A percentile compares a stretch with the other conserved stretches of the same genome.
These are phyloP conservation scores for Cathartes aura DNA, from an alignment of 2,113 vertebrate genomes.

Conservation along the genomic window DNA sequence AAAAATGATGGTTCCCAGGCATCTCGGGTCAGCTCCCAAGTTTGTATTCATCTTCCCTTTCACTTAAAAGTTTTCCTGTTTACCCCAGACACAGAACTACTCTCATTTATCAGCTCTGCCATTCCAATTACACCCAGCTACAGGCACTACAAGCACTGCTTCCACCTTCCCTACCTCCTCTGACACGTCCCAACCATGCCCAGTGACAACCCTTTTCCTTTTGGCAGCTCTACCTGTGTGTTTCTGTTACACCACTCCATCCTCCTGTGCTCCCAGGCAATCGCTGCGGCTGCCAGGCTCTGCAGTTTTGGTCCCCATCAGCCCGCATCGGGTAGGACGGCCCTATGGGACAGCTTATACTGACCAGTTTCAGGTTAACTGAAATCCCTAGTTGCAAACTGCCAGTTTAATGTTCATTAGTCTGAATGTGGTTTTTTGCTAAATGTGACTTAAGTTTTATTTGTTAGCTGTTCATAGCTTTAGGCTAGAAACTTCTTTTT, in stretches of 20 bases:
- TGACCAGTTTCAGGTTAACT: not conserved
- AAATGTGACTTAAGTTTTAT: not conserved
- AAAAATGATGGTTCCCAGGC: not conserved
- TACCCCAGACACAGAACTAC: not conserved
- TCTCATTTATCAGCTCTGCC: not conserved
- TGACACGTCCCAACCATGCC: not conserved
- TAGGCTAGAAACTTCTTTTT: not conserved
- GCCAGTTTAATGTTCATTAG: not conserved
- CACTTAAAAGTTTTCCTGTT: not conserved
- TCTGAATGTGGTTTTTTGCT: not conserved
- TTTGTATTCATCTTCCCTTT: not conserved
- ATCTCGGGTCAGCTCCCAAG: accelerated
- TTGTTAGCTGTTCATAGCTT: not conserved
- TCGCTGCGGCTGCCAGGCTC: not conserved
- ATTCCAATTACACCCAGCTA: not conserved
- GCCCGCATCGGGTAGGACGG: accelerated
- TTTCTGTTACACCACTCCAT: not conserved
- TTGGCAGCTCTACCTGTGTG: not conserved
- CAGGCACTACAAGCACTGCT: not conserved
- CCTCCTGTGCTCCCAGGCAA: not conserved
- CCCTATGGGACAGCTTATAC: not conserved
- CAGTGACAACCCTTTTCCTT: not conserved
- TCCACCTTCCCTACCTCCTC: not conserved
- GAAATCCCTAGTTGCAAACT: not conserved
- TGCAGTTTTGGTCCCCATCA: not conserved